Evolutionary conservation across 2,888 invertebrate species (phyloP).

Genomic region (Phaedon cochleariae): DNA sequence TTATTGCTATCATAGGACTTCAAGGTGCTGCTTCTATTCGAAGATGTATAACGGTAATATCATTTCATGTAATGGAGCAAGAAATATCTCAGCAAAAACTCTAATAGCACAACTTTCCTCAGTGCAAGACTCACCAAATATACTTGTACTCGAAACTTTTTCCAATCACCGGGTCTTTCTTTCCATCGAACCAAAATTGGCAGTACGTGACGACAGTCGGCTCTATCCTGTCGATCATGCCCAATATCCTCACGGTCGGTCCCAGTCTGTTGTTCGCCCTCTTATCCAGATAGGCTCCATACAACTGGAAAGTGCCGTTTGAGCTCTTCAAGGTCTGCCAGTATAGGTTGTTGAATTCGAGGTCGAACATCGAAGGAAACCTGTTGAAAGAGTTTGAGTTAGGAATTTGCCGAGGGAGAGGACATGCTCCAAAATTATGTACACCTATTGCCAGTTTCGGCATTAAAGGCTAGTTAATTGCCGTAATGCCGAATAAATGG

Average conservation of each 20-base stretch:
- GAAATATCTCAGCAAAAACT: too few species aligned
- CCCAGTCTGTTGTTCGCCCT: slow-evolving; percentile 80
- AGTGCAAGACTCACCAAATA: slow-evolving; percentile 81
- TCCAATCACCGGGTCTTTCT: slow-evolving; percentile 81
- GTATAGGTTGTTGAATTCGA: slow-evolving; percentile 92
- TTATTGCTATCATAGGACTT: too few species aligned
- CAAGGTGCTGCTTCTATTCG: too few species aligned
- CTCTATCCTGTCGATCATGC: slow-evolving; percentile 89
- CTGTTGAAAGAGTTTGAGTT: slow-evolving; percentile 47
- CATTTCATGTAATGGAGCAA: too few species aligned
- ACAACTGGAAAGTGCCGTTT: slow-evolving; percentile 90
- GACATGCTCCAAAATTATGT: too few species aligned
- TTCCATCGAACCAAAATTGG: slow-evolving; percentile 89
- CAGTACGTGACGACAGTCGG: slow-evolving; percentile 84
- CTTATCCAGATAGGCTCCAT: slow-evolving; percentile 89
- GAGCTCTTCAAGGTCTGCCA: slow-evolving; percentile 87
- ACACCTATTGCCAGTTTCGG: too few species aligned
- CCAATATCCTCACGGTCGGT: slow-evolving; percentile 82
- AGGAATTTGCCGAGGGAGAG: too few species aligned
- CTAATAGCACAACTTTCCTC: too few species aligned
- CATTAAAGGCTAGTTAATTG: too few species aligned
- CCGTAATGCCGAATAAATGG: too few species aligned
- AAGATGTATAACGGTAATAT: too few species aligned
- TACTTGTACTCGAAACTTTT: slow-evolving; percentile 91
- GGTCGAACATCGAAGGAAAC: slow-evolving; percentile 88